These are phyloP conservation scores for Gila robusta DNA, from an alignment of 2,797 vertebrate genomes.

Conservation along the genomic window DNA sequence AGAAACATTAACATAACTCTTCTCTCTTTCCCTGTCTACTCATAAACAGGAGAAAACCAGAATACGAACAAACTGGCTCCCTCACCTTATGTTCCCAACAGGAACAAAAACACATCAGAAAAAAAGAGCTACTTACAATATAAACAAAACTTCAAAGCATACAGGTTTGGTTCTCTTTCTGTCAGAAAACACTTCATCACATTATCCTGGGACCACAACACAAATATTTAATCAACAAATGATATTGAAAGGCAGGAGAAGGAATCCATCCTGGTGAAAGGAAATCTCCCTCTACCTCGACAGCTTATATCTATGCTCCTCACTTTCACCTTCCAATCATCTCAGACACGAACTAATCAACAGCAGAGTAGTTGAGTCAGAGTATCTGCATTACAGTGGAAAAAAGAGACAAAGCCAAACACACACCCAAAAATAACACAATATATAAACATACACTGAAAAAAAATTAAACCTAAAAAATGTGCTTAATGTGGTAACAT, in stretches of 20 bases:
- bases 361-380: neutral
- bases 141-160: neutral
- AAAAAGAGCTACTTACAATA: no score
- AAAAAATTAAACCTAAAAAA: accelerated
- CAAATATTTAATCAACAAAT: neutral
- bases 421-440: neutral
- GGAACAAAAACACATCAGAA: no score
- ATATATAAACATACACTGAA: neutral
- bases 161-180: no score
- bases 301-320: no score
- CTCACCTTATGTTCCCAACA: no score
- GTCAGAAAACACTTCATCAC: neutral
- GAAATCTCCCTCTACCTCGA: no score
- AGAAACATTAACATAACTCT: no score
- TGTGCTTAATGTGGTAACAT: no score
- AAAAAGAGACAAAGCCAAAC: neutral
- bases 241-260: neutral
- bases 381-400: neutral
- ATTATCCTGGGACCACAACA: neutral
- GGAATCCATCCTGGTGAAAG: no score
- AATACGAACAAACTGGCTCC: no score
- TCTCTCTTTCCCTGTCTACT: no score
- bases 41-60: no score
- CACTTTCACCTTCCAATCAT: neutral
- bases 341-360: neutral